These are phyloP conservation scores for Pristionchus maxplancki DNA, from an alignment of 2,888 invertebrate genomes.

Conservation along the genomic window DNA sequence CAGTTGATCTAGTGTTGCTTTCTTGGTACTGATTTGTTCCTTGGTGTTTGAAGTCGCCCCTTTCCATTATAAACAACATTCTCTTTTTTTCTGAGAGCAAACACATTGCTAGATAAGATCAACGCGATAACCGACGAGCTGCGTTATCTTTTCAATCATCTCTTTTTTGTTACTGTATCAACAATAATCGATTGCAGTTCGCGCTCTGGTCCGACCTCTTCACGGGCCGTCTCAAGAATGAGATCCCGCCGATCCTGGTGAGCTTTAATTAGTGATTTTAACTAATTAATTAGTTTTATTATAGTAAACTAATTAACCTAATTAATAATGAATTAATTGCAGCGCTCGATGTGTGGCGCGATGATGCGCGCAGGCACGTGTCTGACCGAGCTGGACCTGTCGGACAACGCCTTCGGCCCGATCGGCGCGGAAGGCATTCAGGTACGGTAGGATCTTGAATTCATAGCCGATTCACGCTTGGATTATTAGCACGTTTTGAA, in stretches of 20 bases:
- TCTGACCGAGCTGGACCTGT: slow-evolving; percentile 90
- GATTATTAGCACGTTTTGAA: no score
- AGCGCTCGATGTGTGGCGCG: slow-evolving; percentile 87
- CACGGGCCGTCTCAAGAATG: slow-evolving; percentile 93
- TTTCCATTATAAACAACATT: no score
- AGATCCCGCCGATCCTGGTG: slow-evolving; percentile 93
- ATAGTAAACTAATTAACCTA: background rate
- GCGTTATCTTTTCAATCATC: no score
- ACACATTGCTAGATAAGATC: no score
- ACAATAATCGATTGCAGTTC: slow-evolving; percentile 78
- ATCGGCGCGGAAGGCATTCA: slow-evolving; percentile 90
- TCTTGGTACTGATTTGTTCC: no score
- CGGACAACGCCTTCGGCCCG: slow-evolving; percentile 97
- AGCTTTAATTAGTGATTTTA: slow-evolving; percentile 69
- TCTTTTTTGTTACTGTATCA: no score
- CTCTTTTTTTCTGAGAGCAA: no score
- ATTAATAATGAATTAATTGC: slow-evolving; percentile 24
- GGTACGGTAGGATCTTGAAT: no score
- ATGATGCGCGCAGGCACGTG: slow-evolving; percentile 88
- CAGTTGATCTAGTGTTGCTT: no score
- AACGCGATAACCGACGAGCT: no score
- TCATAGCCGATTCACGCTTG: no score
- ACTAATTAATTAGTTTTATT: background rate
- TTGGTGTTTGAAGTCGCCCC: no score
- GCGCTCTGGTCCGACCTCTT: slow-evolving; percentile 97